Evolutionary conservation across 2,113 vertebrate species (phyloP).

Genomic region (Quiscalus mexicanus): DNA sequence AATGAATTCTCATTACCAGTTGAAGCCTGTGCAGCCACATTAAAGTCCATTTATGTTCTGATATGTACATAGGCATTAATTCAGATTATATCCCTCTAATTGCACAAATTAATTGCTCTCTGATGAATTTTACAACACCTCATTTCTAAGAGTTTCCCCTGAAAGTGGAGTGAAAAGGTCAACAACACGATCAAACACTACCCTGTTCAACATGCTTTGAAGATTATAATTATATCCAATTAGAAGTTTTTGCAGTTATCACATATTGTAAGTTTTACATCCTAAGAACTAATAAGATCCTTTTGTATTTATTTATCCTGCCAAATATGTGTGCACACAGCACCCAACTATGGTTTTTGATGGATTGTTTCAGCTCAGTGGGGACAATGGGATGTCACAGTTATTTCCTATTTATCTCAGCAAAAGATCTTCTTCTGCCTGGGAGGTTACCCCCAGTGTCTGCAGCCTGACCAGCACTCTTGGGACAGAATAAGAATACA

Average conservation of each 20-base stretch:
- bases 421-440: neutral
- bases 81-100: conserved; percentile 63
- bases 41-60: conserved; percentile 47
- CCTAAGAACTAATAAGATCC: conserved; percentile 64
- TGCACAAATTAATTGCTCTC: conserved; percentile 72
- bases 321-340: neutral
- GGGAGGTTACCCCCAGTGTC: neutral
- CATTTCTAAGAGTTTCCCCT: conserved; percentile 48
- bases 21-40: neutral
- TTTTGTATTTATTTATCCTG: conserved; percentile 35
- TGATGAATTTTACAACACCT: conserved; percentile 70
- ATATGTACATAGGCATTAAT: conserved; percentile 26
- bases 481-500: neutral
- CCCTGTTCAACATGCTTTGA: conserved; percentile 70
- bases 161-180: conserved; percentile 70
- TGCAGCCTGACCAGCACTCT: neutral
- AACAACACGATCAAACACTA: conserved; percentile 55
- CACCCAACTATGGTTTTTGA: neutral
- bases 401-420: neutral
- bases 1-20: neutral
- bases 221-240: conserved; percentile 73
- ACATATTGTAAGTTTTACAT: conserved; percentile 48
- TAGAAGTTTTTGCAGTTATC: conserved; percentile 71
- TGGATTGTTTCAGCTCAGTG: neutral
- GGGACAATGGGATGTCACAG: neutral